A percentile compares a stretch with the other conserved stretches of the same genome.
Conservation (phyloP, 1,140 invertebrate species). For the Cecropterus lyciades region DNA sequence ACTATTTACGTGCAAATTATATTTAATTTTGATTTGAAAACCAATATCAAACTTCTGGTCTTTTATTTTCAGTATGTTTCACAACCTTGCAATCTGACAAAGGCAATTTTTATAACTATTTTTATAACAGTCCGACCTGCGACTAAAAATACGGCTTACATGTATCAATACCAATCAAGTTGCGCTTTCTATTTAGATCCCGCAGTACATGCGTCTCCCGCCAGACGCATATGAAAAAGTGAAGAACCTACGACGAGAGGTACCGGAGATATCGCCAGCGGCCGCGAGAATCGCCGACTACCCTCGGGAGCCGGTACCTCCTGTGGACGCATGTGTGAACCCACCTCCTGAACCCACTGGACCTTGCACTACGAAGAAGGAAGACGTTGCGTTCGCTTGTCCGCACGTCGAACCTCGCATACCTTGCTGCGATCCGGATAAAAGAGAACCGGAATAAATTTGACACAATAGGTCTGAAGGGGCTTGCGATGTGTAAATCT, state of each 20-base stretch:
- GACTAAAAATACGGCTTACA: too few relatives aligned
- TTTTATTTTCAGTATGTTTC: too few relatives aligned
- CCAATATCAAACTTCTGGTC: too few relatives aligned
- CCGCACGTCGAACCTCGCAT: constrained; percentile 51
- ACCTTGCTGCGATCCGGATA: constrained; percentile 60
- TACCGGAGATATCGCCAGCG: constrained; percentile 66
- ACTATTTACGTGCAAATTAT: too few relatives aligned
- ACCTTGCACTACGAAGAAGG: constrained; percentile 54
- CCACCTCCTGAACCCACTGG: constrained; percentile 43
- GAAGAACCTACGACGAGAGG: constrained; percentile 61
- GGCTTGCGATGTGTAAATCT: too few relatives aligned
- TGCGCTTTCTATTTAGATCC: constrained; percentile 44
- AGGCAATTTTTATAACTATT: too few relatives aligned
- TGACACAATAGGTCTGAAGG: too few relatives aligned
- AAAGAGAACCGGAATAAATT: constrained; percentile 24
- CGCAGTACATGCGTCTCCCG: constrained; percentile 67
- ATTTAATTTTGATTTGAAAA: too few relatives aligned
- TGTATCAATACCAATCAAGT: not conserved
- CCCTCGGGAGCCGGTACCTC: constrained; percentile 42
- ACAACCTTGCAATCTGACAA: too few relatives aligned
- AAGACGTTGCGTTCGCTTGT: constrained; percentile 74
- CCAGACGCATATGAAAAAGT: constrained; percentile 62
- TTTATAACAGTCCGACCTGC: too few relatives aligned
- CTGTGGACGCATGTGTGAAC: constrained; percentile 49
- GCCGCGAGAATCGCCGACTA: constrained; percentile 52